Base-by-base conservation (phyloP, 2,113 vertebrate genomes). In the Pao palembangensis region DNA sequence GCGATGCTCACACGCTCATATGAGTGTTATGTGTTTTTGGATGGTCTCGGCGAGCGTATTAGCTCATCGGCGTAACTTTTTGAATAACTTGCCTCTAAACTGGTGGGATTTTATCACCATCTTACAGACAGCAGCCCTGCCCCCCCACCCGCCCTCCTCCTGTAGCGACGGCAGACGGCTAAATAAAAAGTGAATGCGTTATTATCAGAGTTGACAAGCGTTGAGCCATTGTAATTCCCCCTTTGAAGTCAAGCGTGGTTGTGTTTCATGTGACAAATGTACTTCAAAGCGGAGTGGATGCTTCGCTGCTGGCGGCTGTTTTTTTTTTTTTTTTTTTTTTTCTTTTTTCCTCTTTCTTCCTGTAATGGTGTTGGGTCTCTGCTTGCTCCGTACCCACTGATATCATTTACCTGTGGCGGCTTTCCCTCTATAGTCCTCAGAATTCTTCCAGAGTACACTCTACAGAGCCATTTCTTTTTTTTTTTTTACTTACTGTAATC, bases 191-290 rank as follows among this genome's bases (percentile, higher is more conserved):
- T 34, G 51, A 71, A 66, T 61, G 66, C 53, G 54, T 78, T 78
- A 62, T 79, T 79, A 75, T 85, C 75, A 43, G 65, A 74, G 69
- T 79, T 80, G 73, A 85, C 85, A 86, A 58, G 70, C 74, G 43
- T 70, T 55, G 51, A 79, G 72, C 76, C 74, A 73, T 81, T 82
- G 72, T 86, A 85, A 82, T 84, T 70, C 43, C 51, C 67, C 64
- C 81, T 86, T 87, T 88, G 88, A 88, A 85, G 86, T 85, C 58
- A 58, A 73, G 74, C 65, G 48, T 28, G 44, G 67, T 71, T 83
- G 77, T 82, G 79, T 87, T 88, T 84, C 66, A 82, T 83, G 79
- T 76, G 82, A 81, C 85, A 85, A 87, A 86, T 80, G 80, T 71
- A 85, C 76, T 86, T 88, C 79, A 87, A 86, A 90, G 85, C 67